phyloP scores from a whole-genome alignment of 92 coral and sea anemone genomes.

The Porites cylindrica region DNA sequence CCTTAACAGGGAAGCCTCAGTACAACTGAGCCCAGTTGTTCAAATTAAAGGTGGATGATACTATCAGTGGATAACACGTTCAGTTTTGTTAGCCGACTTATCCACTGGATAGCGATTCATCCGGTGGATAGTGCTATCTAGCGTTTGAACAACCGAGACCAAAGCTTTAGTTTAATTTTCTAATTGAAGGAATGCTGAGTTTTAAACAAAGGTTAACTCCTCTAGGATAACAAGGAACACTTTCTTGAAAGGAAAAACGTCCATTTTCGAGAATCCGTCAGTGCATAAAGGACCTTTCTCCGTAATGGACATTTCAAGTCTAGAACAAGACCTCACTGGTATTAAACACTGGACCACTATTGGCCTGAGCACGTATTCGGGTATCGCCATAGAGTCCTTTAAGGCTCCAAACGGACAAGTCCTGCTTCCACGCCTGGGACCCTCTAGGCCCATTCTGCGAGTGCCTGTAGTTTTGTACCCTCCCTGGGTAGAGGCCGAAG shows the following conservation, averaged over 20 bases:
- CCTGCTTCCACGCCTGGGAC: background rate
- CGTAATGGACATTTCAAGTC: constrained; percentile 12
- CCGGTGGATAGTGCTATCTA: too few relatives aligned
- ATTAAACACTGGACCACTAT: constrained; percentile 13
- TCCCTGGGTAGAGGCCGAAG: constrained; percentile 24
- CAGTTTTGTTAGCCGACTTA: too few relatives aligned
- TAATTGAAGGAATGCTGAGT: background rate
- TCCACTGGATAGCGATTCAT: too few relatives aligned
- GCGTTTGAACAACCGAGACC: too few relatives aligned
- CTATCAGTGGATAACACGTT: too few relatives aligned
- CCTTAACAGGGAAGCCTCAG: too few relatives aligned
- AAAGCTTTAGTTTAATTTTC: too few relatives aligned
- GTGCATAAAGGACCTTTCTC: background rate
- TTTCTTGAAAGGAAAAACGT: constrained; percentile 7
- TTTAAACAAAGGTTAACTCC: background rate
- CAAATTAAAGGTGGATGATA: too few relatives aligned
- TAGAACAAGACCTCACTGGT: constrained; percentile 6
- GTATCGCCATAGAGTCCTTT: constrained; percentile 30
- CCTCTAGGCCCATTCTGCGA: constrained; percentile 23
- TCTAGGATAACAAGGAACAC: constrained; percentile 10
- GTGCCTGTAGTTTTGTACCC: constrained; percentile 38
- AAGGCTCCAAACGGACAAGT: constrained; percentile 10
- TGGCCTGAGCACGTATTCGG: constrained; percentile 28
- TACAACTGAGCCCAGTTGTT: too few relatives aligned
- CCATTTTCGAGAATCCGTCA: constrained; percentile 4